Evolutionary conservation across 2,113 vertebrate genomes (phyloP).

Genomic region (Acanthisitta chloris): DNA sequence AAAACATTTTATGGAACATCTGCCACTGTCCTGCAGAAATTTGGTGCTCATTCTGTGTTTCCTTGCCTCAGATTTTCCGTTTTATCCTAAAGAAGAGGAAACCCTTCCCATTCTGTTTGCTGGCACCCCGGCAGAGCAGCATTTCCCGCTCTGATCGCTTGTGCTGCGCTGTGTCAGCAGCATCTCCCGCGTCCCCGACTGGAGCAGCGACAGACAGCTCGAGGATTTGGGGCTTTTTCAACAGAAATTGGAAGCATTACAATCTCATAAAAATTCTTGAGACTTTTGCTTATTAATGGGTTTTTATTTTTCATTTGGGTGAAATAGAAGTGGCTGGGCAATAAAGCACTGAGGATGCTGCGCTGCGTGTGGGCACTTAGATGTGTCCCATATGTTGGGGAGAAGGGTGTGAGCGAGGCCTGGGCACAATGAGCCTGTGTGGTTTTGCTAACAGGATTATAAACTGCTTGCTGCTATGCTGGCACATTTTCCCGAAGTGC

Average conservation of each 20-base stretch:
- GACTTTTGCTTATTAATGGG: conserved; percentile 37
- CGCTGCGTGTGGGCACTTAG: background rate
- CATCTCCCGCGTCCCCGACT: background rate
- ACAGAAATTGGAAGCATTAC: conserved; percentile 30
- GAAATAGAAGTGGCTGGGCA: background rate
- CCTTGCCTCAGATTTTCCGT: background rate
- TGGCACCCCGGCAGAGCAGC: background rate
- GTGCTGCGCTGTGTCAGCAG: background rate
- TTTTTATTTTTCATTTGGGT: conserved; percentile 50
- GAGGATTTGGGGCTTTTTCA: conserved; percentile 18
- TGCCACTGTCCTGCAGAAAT: background rate
- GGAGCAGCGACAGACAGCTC: background rate
- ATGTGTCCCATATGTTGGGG: fast-evolving
- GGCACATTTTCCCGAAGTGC: background rate
- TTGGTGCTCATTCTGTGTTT: background rate
- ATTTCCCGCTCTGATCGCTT: background rate
- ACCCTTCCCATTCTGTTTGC: background rate
- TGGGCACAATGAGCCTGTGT: fast-evolving
- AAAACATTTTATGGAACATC: background rate
- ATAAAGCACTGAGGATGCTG: background rate
- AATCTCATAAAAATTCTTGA: conserved; percentile 36
- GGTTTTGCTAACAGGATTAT: fast-evolving
- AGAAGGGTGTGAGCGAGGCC: too few species aligned
- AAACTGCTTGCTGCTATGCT: background rate
- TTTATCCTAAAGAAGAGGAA: background rate